Evolutionary conservation across 1,140 invertebrate genomes (phyloP).

Genomic region (Spodoptera frugiperda): DNA sequence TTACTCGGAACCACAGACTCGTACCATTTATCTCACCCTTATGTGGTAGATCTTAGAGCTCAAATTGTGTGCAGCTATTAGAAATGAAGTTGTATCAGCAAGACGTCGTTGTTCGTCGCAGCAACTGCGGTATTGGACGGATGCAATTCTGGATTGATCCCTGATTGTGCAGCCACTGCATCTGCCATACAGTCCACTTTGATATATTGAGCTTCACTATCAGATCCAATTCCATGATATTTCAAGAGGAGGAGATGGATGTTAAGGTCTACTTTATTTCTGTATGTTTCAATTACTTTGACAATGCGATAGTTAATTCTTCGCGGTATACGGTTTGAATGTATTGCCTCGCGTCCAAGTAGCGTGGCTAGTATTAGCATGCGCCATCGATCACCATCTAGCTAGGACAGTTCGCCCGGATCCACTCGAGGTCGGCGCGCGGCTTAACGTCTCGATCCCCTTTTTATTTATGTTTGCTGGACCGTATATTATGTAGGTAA

Average conservation of each 20-base stretch:
- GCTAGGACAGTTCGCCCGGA: neutral
- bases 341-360: too few relatives aligned
- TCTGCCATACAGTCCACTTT: neutral
- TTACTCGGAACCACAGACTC: slow-evolving; percentile 8
- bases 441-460: slow-evolving; percentile 5
- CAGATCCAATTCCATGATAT: too few relatives aligned
- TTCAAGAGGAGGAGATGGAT: too few relatives aligned
- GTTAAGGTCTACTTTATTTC: too few relatives aligned
- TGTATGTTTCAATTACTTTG: too few relatives aligned
- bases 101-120: slow-evolving; percentile 20
- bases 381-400: too few relatives aligned
- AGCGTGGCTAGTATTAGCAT: too few relatives aligned
- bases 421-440: slow-evolving; percentile 22
- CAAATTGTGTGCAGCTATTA: neutral
- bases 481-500: slow-evolving; percentile 17
- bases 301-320: too few relatives aligned
- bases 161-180: slow-evolving; percentile 22
- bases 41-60: neutral
- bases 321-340: too few relatives aligned
- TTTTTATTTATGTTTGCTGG: slow-evolving; percentile 26
- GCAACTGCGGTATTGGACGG: slow-evolving; percentile 23
- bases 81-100: neutral
- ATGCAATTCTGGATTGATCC: slow-evolving; percentile 37
- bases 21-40: neutral
- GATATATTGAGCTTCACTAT: too few relatives aligned